phyloP scores from a whole-genome alignment of 2,797 vertebrate species.

The Enteromius paludinosus region DNA sequence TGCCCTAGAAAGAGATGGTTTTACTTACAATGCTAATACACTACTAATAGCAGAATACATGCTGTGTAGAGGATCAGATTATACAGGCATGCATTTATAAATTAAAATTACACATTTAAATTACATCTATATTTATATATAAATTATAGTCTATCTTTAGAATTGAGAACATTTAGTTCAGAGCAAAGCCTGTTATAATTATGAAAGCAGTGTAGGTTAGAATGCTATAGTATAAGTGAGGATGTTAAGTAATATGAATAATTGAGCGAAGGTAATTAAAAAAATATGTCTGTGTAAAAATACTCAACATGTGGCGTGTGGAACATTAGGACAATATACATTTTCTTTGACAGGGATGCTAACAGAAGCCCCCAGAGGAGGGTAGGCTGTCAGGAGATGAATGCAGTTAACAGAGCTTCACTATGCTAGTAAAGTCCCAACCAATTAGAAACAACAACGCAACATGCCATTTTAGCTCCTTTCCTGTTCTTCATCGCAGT shows the following conservation, averaged over 20 bases:
- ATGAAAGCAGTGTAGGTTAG: background rate
- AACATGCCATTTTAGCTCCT: constrained; percentile 20
- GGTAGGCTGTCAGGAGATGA: constrained; percentile 54
- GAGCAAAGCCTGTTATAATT: background rate
- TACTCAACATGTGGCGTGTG: constrained; percentile 40
- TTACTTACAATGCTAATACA: background rate
- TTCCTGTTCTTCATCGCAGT: background rate
- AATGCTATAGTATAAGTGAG: background rate
- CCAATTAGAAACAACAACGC: constrained; percentile 32
- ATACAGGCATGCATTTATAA: background rate
- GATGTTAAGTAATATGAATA: constrained; percentile 8
- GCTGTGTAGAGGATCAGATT: background rate
- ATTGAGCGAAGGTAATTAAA: constrained; percentile 18
- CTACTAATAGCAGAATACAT: background rate
- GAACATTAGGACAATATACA: constrained; percentile 48
- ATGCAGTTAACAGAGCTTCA: constrained; percentile 55
- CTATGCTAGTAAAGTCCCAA: constrained; percentile 15
- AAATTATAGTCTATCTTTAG: background rate
- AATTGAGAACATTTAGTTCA: background rate
- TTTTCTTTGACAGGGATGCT: constrained; percentile 49
- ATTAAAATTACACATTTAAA: background rate
- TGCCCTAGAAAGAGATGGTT: constrained; percentile 27
- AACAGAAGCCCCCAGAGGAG: constrained; percentile 38
- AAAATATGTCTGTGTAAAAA: constrained; percentile 42
- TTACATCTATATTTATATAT: background rate